Conservation (phyloP, 1,140 invertebrate species). For the Achroia grisella region DNA sequence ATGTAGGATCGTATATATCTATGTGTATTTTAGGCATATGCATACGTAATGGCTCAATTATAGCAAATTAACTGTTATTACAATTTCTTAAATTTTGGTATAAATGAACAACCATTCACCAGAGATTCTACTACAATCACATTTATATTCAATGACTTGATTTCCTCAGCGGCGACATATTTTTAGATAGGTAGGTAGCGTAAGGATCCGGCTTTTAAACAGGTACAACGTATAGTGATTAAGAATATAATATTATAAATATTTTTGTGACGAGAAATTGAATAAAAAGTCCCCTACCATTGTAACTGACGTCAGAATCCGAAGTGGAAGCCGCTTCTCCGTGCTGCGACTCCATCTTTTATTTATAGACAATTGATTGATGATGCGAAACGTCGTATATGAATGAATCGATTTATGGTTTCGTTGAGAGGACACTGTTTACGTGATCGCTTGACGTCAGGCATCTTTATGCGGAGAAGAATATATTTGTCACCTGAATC, state of each 20-base stretch:
- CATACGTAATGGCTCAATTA: no score
- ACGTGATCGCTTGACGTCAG: constrained; percentile 55
- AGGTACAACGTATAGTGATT: no score
- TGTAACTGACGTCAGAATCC: constrained; percentile 52
- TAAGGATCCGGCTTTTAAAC: no score
- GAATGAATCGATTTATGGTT: constrained; percentile 68
- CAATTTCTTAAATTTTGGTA: no score
- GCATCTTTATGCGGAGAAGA: constrained; percentile 45
- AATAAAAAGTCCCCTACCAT: constrained; percentile 34
- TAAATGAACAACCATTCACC: no score
- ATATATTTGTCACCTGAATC: constrained; percentile 31
- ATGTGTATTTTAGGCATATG: no score
- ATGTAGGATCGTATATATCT: no score
- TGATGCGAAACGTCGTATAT: constrained; percentile 51
- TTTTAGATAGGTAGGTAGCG: no score
- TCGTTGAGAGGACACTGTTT: constrained; percentile 51
- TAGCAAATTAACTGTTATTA: no score
- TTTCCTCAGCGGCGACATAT: no score
- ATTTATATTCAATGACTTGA: no score
- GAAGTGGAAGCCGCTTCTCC: constrained; percentile 42
- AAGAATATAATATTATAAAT: constrained; percentile 2
- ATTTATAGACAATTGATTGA: constrained; percentile 66
- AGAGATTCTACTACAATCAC: no score
- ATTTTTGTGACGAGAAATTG: constrained; percentile 8
- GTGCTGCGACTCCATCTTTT: constrained; percentile 51